A percentile compares a stretch with the other conserved stretches of the same genome.
phyloP scores from a whole-genome alignment of 2,113 vertebrate genomes.

The western clawed frog (Xenopus tropicalis) region DNA sequence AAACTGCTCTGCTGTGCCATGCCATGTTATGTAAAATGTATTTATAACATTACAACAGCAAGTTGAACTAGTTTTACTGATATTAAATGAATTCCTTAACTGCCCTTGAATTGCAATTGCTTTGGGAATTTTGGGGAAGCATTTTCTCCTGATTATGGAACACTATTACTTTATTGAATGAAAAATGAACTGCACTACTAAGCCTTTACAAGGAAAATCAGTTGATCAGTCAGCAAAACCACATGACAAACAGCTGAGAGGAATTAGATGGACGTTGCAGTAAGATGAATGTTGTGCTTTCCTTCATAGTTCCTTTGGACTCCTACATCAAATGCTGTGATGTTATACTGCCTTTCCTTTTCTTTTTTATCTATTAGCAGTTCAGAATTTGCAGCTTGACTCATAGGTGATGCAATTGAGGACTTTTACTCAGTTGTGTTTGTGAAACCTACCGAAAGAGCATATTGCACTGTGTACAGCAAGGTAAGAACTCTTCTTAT shows the following conservation, averaged over 20 bases:
- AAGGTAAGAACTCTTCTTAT: slow-evolving; percentile 2
- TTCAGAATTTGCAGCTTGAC: neutral
- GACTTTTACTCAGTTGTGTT: neutral
- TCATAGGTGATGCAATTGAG: slow-evolving; percentile 13
- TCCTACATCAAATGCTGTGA: slow-evolving; percentile 8
- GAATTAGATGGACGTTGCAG: slow-evolving; percentile 62
- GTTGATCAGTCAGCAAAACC: slow-evolving; percentile 63
- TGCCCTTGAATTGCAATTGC: neutral
- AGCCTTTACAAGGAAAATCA: slow-evolving; percentile 57
- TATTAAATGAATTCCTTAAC: too few relatives aligned
- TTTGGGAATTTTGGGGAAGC: neutral
- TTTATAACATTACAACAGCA: too few relatives aligned
- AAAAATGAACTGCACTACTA: slow-evolving; percentile 3
- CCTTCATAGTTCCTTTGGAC: slow-evolving; percentile 26
- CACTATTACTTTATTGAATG: neutral
- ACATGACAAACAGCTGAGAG: slow-evolving; percentile 83
- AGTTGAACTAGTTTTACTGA: too few relatives aligned
- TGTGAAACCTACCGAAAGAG: slow-evolving; percentile 2
- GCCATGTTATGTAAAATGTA: too few relatives aligned
- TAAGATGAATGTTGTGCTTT: slow-evolving; percentile 43
- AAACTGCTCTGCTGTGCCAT: too few relatives aligned
- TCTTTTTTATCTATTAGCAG: slow-evolving; percentile 22
- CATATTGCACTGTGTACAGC: neutral
- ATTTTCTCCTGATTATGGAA: neutral
- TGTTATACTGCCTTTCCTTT: slow-evolving; percentile 11